Evolutionary conservation across 2,888 invertebrate genomes (phyloP).

Genomic region (Eudasyphora cyanicolor): DNA sequence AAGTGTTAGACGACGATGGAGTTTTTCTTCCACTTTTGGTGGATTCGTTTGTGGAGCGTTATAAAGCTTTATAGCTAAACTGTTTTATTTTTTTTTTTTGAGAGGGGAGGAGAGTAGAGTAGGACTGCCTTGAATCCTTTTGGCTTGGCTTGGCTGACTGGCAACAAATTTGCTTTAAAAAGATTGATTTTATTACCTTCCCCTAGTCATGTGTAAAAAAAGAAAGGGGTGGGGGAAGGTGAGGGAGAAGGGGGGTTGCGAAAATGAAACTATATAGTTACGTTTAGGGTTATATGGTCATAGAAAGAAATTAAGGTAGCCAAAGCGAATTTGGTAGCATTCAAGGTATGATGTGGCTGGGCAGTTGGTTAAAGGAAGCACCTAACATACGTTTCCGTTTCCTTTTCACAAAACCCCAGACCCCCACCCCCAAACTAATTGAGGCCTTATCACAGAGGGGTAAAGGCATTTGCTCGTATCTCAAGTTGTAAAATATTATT

Average conservation of each 20-base stretch:
- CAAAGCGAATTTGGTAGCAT: not conserved
- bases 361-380: constrained; percentile 70
- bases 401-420: constrained; percentile 63
- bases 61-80: constrained; percentile 42
- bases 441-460: not conserved
- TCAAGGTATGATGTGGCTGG: constrained; percentile 29
- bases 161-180: constrained; percentile 49
- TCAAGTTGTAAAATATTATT: constrained; percentile 41
- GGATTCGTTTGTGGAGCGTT: constrained; percentile 36
- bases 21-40: too few relatives aligned
- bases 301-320: not conserved
- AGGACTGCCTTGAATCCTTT: not conserved
- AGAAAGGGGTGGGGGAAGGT: not conserved
- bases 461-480: not conserved
- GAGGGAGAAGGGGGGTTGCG: not conserved
- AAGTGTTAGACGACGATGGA: too few relatives aligned
- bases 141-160: not conserved
- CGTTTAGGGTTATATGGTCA: not conserved
- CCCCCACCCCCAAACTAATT: not conserved
- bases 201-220: not conserved
- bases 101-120: not conserved
- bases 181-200: constrained; percentile 63
- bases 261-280: constrained; percentile 1
- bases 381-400: constrained; percentile 77
- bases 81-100: constrained; percentile 33